phyloP scores from a whole-genome alignment of 1,140 invertebrate genomes.

The Himalopsyche phryganea region DNA sequence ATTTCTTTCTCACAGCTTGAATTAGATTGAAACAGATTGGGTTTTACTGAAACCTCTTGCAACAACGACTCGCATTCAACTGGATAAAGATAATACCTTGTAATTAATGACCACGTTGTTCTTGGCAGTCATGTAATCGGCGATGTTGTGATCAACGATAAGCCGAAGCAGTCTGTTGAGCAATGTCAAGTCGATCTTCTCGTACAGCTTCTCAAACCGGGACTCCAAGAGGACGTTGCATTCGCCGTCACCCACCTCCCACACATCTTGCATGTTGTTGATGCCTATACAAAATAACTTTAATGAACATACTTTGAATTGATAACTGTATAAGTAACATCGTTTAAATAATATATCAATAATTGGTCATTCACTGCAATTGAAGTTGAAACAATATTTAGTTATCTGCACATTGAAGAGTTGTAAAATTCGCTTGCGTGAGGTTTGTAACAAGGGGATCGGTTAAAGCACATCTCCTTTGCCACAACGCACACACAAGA shows the following conservation, averaged over 20 bases:
- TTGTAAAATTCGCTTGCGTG: slow-evolving; percentile 49
- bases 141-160: slow-evolving; percentile 99
- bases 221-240: slow-evolving; percentile 99
- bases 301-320: too few species aligned
- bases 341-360: too few species aligned
- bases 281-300: slow-evolving; percentile 59
- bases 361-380: too few species aligned
- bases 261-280: slow-evolving; percentile 97
- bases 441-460: slow-evolving; percentile 66
- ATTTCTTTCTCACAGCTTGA: too few species aligned
- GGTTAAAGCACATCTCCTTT: slow-evolving; percentile 56
- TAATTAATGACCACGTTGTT: slow-evolving; percentile 99
- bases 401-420: too few species aligned
- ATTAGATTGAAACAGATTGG: too few species aligned
- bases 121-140: slow-evolving; percentile 99
- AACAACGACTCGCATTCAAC: too few species aligned
- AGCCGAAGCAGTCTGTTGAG: slow-evolving; percentile 92
- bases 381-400: too few species aligned
- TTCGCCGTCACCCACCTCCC: slow-evolving; percentile 97
- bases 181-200: slow-evolving; percentile 98
- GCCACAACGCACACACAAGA: slow-evolving; percentile 60
- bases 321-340: too few species aligned
- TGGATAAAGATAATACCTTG: slow-evolving; percentile 60
- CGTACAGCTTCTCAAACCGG: slow-evolving; percentile 96
- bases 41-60: too few species aligned